These are phyloP conservation scores for Sycophila texana DNA, from an alignment of 2,888 invertebrate genomes.

Conservation along the genomic window DNA sequence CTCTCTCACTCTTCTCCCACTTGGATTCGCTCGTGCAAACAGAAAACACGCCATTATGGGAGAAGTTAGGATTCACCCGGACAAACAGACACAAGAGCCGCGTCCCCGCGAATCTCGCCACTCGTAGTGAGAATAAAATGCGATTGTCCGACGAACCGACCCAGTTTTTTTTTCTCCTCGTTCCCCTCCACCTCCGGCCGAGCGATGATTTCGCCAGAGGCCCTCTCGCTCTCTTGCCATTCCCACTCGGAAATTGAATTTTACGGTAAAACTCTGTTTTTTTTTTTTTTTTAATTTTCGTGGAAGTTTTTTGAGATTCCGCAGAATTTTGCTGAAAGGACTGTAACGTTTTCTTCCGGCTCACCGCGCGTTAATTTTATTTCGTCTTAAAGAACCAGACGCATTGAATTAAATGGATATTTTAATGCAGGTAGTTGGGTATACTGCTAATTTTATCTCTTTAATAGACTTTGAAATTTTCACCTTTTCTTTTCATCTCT, in stretches of 20 bases:
- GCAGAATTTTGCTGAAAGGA: too few species aligned
- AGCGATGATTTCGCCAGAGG: too few species aligned
- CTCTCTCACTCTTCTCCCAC: conserved; percentile 4
- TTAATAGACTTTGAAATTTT: too few species aligned
- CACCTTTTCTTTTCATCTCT: too few species aligned
- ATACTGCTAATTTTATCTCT: too few species aligned
- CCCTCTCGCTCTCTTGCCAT: background rate
- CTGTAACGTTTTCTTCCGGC: too few species aligned
- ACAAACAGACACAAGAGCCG: conserved; percentile 59
- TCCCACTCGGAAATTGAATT: conserved; percentile 42
- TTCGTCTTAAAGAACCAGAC: too few species aligned
- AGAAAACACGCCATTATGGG: conserved; percentile 64
- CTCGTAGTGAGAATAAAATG: background rate
- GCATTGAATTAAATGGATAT: too few species aligned
- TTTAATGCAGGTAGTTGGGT: too few species aligned
- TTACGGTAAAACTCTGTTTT: conserved; percentile 26
- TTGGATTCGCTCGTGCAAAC: conserved; percentile 61
- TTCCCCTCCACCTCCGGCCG: too few species aligned
- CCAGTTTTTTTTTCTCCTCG: conserved; percentile 21
- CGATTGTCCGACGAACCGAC: background rate
- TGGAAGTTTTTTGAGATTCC: too few species aligned
- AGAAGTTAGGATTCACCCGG: conserved; percentile 62
- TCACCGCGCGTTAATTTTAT: too few species aligned
- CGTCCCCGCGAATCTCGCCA: conserved; percentile 15
- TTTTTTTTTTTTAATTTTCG: conserved; percentile 26